Evolutionary conservation across 2,797 vertebrate genomes (phyloP).

Genomic region (Notolepis coatsorum): DNA sequence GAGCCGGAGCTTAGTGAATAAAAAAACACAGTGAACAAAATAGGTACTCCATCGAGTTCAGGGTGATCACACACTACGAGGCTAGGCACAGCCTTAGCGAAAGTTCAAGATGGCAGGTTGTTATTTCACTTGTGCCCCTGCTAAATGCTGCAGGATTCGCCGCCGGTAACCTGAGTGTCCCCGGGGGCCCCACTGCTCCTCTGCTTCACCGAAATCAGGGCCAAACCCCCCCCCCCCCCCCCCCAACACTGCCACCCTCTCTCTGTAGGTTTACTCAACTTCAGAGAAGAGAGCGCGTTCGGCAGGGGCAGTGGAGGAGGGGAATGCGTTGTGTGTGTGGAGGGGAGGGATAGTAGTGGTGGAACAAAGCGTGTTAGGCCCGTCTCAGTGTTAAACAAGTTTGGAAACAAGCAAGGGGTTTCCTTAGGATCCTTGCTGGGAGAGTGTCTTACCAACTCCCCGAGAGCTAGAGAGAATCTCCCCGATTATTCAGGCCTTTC

Average conservation of each 20-base stretch:
- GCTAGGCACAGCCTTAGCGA: conserved; percentile 65
- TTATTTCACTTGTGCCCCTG: conserved; percentile 82
- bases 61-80: conserved; percentile 72
- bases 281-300: conserved; percentile 47
- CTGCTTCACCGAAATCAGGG: conserved; percentile 79
- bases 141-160: conserved; percentile 83
- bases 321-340: too few relatives aligned
- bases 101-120: conserved; percentile 84
- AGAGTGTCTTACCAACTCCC: conserved; percentile 25
- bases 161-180: conserved; percentile 87
- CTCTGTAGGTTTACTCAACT: conserved; percentile 72
- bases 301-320: conserved; percentile 20
- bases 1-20: conserved; percentile 58
- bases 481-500: conserved; percentile 8
- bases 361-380: conserved; percentile 77
- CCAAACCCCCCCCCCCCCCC: conserved; percentile 68
- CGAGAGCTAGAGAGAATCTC: conserved; percentile 46
- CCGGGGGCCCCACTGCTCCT: conserved; percentile 81
- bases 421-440: conserved; percentile 51
- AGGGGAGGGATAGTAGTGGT: conserved; percentile 42
- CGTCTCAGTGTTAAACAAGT: conserved; percentile 77
- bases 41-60: conserved; percentile 81
- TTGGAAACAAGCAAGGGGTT: conserved; percentile 69
- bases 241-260: too few relatives aligned
- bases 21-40: conserved; percentile 74